Evolutionary conservation across 2,888 invertebrate species (phyloP), one percentile per base, ranked within the genome.

Genomic region (Galerucella pusilla): DNA sequence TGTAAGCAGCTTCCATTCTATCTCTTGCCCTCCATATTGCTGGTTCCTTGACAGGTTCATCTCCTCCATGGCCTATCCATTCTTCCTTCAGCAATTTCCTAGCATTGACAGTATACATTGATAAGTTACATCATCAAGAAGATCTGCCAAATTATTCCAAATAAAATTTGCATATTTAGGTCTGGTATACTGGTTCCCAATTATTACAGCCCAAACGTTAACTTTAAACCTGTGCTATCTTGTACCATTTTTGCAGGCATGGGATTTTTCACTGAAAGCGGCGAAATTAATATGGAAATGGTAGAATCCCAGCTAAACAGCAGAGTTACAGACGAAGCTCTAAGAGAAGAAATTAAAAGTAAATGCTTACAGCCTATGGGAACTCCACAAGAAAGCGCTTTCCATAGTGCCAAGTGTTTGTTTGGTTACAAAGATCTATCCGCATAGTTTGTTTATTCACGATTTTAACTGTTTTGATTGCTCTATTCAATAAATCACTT

Each of bases 301-400:
- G 64, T 74, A 4, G 49, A 63, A 14, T 42, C 12, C 4, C 20
- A 65, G 46, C 46, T 68, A 11, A n/a, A 63, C 16, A 12, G 16
- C 28, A 16, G 54, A 49, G 2, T 68, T 28, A 7, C 45, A 45
- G 65, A 71, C 46, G 28, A 46, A 69, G 68, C n/a, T 16, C 9
- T 63, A 6, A 68, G 16, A 54, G 52, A 20, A 9, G 68, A 68
- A 68, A 73, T 73, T 54, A 42, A 46, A 16, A 60, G 16, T 35
- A 73, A 67, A 54, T 74, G 74, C 14, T 9, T 68, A n/a, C 46
- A 46, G 35, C 14, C 35, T 0, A 54, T 52, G 54, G 69, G 16
- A 9, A 68, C 74, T 4, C 64, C 69, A 5, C 61, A 69, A 57
- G 74, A 74, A 59, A 69, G 54, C 10, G 63, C 69, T 63, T 74